These are phyloP conservation scores for Epinotia demarniana DNA, from an alignment of 2,888 invertebrate genomes.

Conservation along the genomic window DNA sequence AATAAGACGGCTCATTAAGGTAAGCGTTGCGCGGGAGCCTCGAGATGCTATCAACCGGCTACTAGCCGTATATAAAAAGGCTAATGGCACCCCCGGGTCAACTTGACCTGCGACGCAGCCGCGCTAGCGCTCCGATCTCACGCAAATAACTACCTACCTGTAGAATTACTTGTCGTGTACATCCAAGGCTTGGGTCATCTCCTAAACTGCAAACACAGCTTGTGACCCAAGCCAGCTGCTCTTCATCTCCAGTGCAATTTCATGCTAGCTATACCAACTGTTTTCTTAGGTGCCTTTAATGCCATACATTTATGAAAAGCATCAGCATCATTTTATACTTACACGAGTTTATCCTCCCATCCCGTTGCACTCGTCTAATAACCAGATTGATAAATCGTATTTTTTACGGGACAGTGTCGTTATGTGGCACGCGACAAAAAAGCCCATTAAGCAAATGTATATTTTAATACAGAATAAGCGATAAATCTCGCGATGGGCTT, in stretches of 20 bases:
- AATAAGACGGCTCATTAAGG: conserved; percentile 77
- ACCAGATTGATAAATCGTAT: conserved; percentile 71
- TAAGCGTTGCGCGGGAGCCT: conserved; percentile 75
- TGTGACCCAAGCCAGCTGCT: background rate
- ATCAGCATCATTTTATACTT: background rate
- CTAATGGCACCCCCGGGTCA: conserved; percentile 70
- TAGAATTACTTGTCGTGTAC: conserved; percentile 47
- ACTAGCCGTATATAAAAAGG: conserved; percentile 72
- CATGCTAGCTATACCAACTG: background rate
- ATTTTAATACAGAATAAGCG: conserved; percentile 83
- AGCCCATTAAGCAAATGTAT: conserved; percentile 82
- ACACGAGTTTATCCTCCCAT: background rate
- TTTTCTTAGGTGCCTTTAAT: background rate
- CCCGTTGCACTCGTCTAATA: conserved; percentile 44
- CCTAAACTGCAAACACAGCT: background rate
- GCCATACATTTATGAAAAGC: background rate
- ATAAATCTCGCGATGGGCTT: conserved; percentile 84
- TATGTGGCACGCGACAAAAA: conserved; percentile 81
- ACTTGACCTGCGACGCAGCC: conserved; percentile 50
- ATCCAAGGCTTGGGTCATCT: conserved; percentile 45
- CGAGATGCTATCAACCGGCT: conserved; percentile 74
- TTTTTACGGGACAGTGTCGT: conserved; percentile 65
- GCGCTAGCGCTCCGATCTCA: conserved; percentile 39
- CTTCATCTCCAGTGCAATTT: background rate
- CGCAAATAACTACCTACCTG: conserved; percentile 36